These are phyloP conservation scores for Brienomyrus brachyistius DNA, from an alignment of 2,113 vertebrate genomes.

Conservation along the genomic window DNA sequence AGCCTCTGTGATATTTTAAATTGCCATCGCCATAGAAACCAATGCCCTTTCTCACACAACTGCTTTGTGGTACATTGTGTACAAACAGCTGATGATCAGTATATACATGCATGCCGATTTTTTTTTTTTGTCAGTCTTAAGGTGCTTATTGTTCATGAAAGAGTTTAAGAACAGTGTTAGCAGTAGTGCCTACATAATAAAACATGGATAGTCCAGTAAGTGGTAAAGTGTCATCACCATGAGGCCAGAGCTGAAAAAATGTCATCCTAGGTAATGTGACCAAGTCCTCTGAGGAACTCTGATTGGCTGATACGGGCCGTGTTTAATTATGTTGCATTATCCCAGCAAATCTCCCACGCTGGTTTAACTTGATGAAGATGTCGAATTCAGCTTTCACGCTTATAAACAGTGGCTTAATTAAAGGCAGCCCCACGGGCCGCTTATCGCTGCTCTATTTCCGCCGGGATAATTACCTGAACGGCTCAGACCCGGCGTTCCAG, in stretches of 20 bases:
- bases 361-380: not conserved
- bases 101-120: not conserved
- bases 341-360: not conserved
- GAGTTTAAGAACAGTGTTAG: not conserved
- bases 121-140: not conserved
- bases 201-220: not conserved
- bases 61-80: not conserved
- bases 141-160: not conserved
- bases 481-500: not conserved
- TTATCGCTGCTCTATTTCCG: not conserved
- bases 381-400: not conserved
- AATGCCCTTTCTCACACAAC: not conserved
- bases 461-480: not conserved
- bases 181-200: not conserved
- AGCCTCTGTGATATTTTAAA: slow-evolving; percentile 16
- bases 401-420: slow-evolving; percentile 1
- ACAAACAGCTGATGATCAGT: not conserved
- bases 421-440: not conserved
- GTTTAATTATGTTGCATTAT: not conserved
- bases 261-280: not conserved
- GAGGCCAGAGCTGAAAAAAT: not conserved
- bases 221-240: not conserved
- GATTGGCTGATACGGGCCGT: not conserved
- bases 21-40: slow-evolving; percentile 23
- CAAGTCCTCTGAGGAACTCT: not conserved